Percentiles rank a stretch among this genome's conserved stretches.
These are phyloP conservation scores for Osedax fenrisi DNA, from an alignment of 2,888 invertebrate genomes.

Conservation along the genomic window DNA sequence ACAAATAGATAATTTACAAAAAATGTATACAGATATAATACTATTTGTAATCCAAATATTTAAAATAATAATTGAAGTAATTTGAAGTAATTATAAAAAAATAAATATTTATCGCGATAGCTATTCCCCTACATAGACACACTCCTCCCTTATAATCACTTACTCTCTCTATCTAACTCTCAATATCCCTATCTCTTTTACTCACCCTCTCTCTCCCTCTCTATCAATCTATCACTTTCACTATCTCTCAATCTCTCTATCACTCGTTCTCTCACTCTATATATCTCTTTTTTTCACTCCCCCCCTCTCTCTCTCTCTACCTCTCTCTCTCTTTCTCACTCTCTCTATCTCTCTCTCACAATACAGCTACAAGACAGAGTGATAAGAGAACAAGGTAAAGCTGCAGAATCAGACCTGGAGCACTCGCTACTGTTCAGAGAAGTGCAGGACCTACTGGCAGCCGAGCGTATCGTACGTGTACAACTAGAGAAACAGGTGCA, in stretches of 20 bases:
- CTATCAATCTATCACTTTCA: background rate
- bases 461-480: slow-evolving; percentile 65
- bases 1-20: no score
- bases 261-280: background rate
- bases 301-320: background rate
- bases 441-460: slow-evolving; percentile 63
- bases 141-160: no score
- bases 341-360: background rate
- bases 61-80: no score
- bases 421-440: slow-evolving; percentile 69
- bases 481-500: slow-evolving; percentile 59
- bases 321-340: background rate
- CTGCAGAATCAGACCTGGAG: slow-evolving; percentile 69
- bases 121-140: no score
- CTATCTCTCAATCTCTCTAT: background rate
- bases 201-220: background rate
- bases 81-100: no score
- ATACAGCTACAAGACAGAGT: slow-evolving; percentile 32
- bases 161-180: background rate
- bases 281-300: background rate
- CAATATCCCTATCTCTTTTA: background rate
- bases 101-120: no score
- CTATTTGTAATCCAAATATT: no score
- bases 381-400: slow-evolving; percentile 59
- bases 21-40: no score